Evolutionary conservation across 1,140 invertebrate species (phyloP).

Genomic region (Rhizoglyphus robini): DNA sequence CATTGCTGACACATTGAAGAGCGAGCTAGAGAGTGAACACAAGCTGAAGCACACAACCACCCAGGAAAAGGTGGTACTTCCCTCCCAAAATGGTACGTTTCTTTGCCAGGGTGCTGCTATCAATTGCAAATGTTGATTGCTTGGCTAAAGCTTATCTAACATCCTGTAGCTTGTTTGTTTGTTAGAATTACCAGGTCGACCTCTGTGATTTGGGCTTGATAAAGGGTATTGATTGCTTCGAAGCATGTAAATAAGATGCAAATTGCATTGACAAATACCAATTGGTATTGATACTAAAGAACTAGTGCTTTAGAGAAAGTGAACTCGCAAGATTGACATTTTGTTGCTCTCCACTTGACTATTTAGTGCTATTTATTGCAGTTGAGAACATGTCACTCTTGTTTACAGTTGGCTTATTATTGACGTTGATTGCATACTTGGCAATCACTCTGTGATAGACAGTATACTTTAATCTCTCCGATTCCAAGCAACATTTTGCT

Average conservation of each 20-base stretch:
- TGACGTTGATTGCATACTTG: not conserved
- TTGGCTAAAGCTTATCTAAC: not conserved
- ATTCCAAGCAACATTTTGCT: too few species aligned
- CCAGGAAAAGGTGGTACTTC: constrained; percentile 79
- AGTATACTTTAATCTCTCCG: too few species aligned
- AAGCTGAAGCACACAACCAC: constrained; percentile 82
- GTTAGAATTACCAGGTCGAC: not conserved
- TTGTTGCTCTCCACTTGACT: too few species aligned
- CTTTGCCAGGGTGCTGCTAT: not conserved
- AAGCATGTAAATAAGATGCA: too few species aligned
- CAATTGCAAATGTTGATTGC: not conserved
- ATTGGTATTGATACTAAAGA: too few species aligned
- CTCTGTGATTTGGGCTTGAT: not conserved
- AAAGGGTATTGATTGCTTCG: too few species aligned
- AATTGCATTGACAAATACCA: too few species aligned
- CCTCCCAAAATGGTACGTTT: constrained; percentile 75
- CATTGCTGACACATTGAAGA: constrained; percentile 69
- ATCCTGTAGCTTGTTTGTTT: not conserved
- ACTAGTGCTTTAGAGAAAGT: too few species aligned
- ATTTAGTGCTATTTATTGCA: too few species aligned
- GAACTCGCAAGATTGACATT: too few species aligned
- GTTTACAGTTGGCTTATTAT: not conserved
- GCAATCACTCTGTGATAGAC: too few species aligned
- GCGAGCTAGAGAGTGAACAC: constrained; percentile 62
- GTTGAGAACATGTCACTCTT: too few species aligned